Evolutionary conservation across 2,888 invertebrate species (phyloP), one percentile per base, ranked within the genome.

Genomic region (Perdita meconis): DNA sequence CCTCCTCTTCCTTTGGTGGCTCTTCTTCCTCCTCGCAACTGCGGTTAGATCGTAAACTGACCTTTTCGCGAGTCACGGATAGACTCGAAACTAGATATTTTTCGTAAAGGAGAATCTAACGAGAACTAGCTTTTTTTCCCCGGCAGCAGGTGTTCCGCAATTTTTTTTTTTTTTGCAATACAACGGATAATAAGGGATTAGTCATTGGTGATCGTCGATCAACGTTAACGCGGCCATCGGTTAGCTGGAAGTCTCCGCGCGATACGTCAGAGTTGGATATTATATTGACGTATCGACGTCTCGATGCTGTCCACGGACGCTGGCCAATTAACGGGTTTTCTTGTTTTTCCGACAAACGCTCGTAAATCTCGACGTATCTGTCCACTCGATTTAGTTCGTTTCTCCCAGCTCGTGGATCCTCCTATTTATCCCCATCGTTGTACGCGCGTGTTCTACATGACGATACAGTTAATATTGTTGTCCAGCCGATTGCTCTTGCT

Each of bases 151-250:
- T 88, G 87, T 67, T 72, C 81, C 1, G 47, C 12, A 72, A 80
- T 87, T 86, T 6, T 88, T 86, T 86, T 6, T 88, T 86, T 88
- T 88, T 82, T 56, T 66, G 50, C 10, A 8, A n/a, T 19, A 40
- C 71, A 75, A 80, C 77, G 83, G 80, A 73, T 87, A 88, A 88
- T 85, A 86, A 87, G 84, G 89, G 89, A 90, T 91, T 90, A 90
- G 87, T 89, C 86, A 86, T 71, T 79, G 83, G 67, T 72, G 85
- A 87, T 89, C 89, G 88, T 90, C 90, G 88, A 90, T 89, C 90
- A 90, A 88, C 83, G 82, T 67, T 82, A 73, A 82, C 74, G 75
- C 66, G 63, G 59, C 55, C 67, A 70, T 67, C 73, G 55, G 81
- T 68, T 76, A 51, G 77, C 68, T 56, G 64, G 30, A 59, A 70